Evolutionary conservation across 2,797 vertebrate genomes (phyloP), one percentile per base, ranked within the genome.

Genomic region (Myripristis murdjan): DNA sequence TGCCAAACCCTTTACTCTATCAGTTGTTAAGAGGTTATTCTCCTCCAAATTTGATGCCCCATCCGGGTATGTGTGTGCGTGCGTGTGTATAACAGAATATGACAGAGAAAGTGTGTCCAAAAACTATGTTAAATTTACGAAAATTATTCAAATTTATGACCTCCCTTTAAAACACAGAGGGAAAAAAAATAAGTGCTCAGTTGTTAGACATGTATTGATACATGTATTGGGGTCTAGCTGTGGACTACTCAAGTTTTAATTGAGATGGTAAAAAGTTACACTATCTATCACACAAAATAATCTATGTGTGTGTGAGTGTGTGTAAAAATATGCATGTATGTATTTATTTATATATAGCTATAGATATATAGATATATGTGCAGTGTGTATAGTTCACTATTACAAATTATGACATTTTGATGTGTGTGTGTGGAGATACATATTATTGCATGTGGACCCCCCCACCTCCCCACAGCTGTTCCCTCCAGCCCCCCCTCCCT

Each of bases 1-100:
- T 92, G 84, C 87, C 74, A 89, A 86, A 89, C 86, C 77, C 89
- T 94, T 88, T 81, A 91, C 83, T 82, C 82, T 86, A 89, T 92
- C 88, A 87, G 75, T 12, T 6, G 53, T 79, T 80, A 74, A 91
- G 89, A 90, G 91, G 79, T 88, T 88, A 77, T 77, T 86, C 72
- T 77, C 55, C 46, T 48, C 61, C 70, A 41, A 8, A 58, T 59
- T 78, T 73, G 81, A 80, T 52, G 81, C 64, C 67, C 68, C 58
- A 56, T 84, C 61, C 53, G 75, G 56, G 56, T 23, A 69, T 62
- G 41, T 55, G 16, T 64, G 70, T 68, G 46, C 55, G 1, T 55
- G 44, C 64, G 26, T 39, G 53, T 58, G 48, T 4, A 23, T 56
- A 51, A 46, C 52, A 58, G 55, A 52, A 67, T 60, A 53, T 69